phyloP scores from a whole-genome alignment of 2,888 invertebrate species.

The Eilema griseolum region DNA sequence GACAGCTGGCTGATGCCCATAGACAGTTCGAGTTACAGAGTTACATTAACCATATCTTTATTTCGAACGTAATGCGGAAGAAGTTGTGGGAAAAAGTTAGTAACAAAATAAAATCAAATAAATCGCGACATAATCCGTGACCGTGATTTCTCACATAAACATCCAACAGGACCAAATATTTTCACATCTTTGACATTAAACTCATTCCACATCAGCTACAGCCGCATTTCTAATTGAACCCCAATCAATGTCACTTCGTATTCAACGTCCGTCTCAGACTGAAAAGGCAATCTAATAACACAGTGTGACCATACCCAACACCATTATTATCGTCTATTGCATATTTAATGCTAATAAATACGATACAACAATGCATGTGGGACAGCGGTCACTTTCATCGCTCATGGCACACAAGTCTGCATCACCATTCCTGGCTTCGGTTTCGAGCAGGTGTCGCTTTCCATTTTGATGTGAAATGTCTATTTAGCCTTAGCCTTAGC shows the following conservation, averaged over 20 bases:
- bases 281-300: conserved; percentile 59
- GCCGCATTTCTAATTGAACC: conserved; percentile 22
- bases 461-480: conserved; percentile 42
- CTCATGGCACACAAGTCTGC: conserved; percentile 52
- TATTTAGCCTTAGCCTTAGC: conserved; percentile 12
- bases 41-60: too few species aligned
- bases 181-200: not conserved
- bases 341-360: conserved; percentile 45
- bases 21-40: too few species aligned
- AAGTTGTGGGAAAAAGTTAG: too few species aligned
- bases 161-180: not conserved
- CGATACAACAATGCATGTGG: conserved; percentile 61
- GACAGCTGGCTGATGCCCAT: too few species aligned
- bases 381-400: conserved; percentile 63
- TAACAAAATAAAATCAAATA: too few species aligned
- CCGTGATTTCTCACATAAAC: too few species aligned
- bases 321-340: conserved; percentile 51
- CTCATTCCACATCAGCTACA: not conserved
- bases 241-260: conserved; percentile 48
- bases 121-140: too few species aligned
- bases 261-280: conserved; percentile 48
- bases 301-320: conserved; percentile 55
- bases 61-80: too few species aligned
- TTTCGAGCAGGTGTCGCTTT: conserved; percentile 54
- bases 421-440: conserved; percentile 56